Evolutionary conservation across 2,888 invertebrate genomes (phyloP).

Genomic region (Odontocerum albicorne): DNA sequence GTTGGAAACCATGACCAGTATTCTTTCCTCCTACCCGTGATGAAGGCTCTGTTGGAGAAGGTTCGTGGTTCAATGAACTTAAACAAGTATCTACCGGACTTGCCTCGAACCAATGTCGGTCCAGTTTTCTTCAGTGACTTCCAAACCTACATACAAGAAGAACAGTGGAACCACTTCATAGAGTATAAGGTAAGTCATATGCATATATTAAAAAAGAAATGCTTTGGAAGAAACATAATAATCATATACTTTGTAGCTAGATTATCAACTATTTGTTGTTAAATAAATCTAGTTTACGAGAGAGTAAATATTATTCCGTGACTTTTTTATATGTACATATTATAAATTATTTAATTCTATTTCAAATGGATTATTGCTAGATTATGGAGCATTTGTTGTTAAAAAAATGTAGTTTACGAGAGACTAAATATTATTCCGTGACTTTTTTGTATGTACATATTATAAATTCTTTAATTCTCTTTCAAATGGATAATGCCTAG

Average conservation of each 20-base stretch:
- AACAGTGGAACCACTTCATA: conserved; percentile 58
- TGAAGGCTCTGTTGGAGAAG: conserved; percentile 63
- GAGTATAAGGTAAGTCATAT: conserved; percentile 50
- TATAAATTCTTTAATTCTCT: too few relatives aligned
- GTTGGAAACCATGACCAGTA: conserved; percentile 59
- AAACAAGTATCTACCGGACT: conserved; percentile 47
- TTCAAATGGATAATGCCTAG: too few relatives aligned
- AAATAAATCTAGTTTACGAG: too few relatives aligned
- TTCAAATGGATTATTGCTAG: too few relatives aligned
- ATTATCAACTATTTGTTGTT: too few relatives aligned
- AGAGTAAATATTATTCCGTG: too few relatives aligned
- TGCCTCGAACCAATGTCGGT: conserved; percentile 56
- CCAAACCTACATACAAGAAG: conserved; percentile 55
- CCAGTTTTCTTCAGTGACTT: conserved; percentile 64
- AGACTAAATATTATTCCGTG: too few relatives aligned
- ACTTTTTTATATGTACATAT: too few relatives aligned
- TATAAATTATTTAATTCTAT: too few relatives aligned
- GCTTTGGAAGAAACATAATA: not conserved
- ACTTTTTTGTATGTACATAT: too few relatives aligned
- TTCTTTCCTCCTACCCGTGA: conserved; percentile 62
- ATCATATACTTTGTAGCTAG: not conserved
- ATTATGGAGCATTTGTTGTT: too few relatives aligned
- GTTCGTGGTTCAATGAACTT: conserved; percentile 45
- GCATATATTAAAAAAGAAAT: not conserved
- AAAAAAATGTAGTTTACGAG: too few relatives aligned